These are phyloP conservation scores for Ephialtes manifestator DNA, from an alignment of 2,888 invertebrate species.

Conservation along the genomic window DNA sequence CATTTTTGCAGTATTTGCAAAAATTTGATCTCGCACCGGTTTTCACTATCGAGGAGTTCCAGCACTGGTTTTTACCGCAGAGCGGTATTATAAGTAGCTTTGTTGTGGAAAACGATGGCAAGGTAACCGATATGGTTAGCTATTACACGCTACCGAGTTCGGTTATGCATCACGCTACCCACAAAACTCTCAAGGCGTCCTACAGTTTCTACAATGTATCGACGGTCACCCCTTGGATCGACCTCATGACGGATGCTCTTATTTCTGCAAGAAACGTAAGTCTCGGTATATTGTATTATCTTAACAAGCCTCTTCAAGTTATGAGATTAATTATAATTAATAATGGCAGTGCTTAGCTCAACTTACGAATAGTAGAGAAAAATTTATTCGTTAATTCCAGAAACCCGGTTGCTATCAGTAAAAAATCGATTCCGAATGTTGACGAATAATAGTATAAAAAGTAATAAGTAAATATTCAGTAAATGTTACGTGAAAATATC, in stretches of 20 bases:
- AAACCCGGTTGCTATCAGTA: no score
- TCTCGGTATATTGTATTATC: conserved; percentile 23
- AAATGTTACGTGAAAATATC: no score
- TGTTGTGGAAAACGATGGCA: conserved; percentile 93
- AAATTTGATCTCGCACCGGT: conserved; percentile 96
- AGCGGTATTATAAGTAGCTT: conserved; percentile 97
- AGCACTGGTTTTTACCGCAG: conserved; percentile 98
- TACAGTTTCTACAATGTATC: conserved; percentile 99
- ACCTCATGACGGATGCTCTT: conserved; percentile 98
- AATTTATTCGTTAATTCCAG: no score
- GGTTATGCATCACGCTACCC: conserved; percentile 98
- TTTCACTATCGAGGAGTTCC: conserved; percentile 97
- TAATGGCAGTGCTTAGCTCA: no score
- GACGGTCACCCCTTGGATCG: conserved; percentile 93
- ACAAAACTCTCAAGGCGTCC: conserved; percentile 97
- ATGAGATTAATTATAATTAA: no score
- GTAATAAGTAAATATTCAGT: no score
- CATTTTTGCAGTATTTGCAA: conserved; percentile 89
- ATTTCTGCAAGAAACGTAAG: conserved; percentile 96
- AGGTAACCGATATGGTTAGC: conserved; percentile 97
- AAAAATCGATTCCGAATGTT: no score
- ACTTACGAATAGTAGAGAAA: no score
- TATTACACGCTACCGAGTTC: conserved; percentile 99
- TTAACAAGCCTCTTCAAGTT: background rate
- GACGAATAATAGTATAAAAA: no score